phyloP scores from a whole-genome alignment of 1,140 invertebrate genomes.

The Riptortus pedestris region DNA sequence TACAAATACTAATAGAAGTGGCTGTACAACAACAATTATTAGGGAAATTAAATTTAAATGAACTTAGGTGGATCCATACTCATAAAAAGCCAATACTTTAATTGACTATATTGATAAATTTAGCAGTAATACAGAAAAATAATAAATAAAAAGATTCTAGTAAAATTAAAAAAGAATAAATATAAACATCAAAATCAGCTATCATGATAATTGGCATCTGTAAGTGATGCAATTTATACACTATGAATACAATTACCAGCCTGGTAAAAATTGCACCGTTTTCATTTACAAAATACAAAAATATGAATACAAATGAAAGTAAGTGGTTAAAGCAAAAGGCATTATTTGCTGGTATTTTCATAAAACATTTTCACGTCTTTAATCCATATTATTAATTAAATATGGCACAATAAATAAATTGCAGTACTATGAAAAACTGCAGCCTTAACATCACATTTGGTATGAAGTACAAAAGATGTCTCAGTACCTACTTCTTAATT shows the following conservation, averaged over 20 bases:
- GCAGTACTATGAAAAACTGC: not conserved
- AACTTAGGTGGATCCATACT: conserved; percentile 11
- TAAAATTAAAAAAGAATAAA: not conserved
- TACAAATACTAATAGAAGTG: too few relatives aligned
- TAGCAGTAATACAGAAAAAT: not conserved
- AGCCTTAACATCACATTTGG: conserved; percentile 13
- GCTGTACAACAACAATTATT: conserved; percentile 14
- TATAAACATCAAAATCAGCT: not conserved
- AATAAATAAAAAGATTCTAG: not conserved
- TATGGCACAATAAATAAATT: not conserved
- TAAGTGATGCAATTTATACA: conserved; percentile 16
- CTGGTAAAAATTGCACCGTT: conserved; percentile 17
- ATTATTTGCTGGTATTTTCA: not conserved
- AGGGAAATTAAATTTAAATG: conserved; percentile 7
- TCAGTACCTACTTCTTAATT: not conserved
- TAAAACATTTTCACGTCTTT: not conserved
- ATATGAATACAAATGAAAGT: conserved; percentile 8
- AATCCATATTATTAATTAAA: conserved; percentile 7
- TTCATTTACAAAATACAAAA: conserved; percentile 14
- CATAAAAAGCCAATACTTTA: conserved; percentile 11
- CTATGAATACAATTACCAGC: conserved; percentile 14
- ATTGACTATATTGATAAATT: conserved; percentile 13
- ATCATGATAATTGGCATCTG: conserved; percentile 4
- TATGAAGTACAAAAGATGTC: not conserved
- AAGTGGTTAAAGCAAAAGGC: conserved; percentile 16